phyloP scores from a whole-genome alignment of 2,888 invertebrate species.

The Acanthopleura granulata region DNA sequence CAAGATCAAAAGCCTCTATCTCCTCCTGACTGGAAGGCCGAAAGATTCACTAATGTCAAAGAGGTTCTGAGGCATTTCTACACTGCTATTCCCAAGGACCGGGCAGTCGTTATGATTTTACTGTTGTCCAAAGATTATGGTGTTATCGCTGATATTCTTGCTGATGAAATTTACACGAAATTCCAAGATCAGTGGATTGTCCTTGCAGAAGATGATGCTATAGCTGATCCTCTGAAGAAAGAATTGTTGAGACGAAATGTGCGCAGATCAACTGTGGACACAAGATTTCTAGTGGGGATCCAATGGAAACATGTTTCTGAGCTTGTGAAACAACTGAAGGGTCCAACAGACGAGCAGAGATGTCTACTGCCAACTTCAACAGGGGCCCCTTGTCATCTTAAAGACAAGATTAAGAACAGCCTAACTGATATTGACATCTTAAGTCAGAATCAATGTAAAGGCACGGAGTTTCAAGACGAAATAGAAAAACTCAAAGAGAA shows the following conservation, averaged over 20 bases:
- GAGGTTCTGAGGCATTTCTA: constrained; percentile 40
- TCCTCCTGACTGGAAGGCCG: constrained; percentile 40
- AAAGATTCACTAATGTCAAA: constrained; percentile 42
- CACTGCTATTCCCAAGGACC: constrained; percentile 38
- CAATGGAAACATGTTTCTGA: constrained; percentile 46
- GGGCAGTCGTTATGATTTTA: constrained; percentile 43
- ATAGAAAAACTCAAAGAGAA: not conserved
- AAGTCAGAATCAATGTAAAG: constrained; percentile 16
- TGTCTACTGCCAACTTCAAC: constrained; percentile 40
- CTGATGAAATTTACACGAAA: constrained; percentile 39
- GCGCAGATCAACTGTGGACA: constrained; percentile 29
- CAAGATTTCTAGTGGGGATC: constrained; percentile 42
- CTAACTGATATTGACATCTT: constrained; percentile 45
- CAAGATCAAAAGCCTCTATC: constrained; percentile 27
- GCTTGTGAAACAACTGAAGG: constrained; percentile 29
- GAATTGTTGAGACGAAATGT: constrained; percentile 34
- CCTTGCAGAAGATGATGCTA: constrained; percentile 39
- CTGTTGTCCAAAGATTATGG: constrained; percentile 44
- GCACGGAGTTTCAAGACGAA: constrained; percentile 19
- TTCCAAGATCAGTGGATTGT: constrained; percentile 47
- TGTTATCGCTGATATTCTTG: constrained; percentile 40
- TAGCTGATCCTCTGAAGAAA: constrained; percentile 33
- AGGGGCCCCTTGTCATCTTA: constrained; percentile 37
- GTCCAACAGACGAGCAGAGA: not conserved
- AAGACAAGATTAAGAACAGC: constrained; percentile 37